These are phyloP conservation scores for Sebastes taczanowskii DNA, from an alignment of 2,797 vertebrate species.

Conservation along the genomic window DNA sequence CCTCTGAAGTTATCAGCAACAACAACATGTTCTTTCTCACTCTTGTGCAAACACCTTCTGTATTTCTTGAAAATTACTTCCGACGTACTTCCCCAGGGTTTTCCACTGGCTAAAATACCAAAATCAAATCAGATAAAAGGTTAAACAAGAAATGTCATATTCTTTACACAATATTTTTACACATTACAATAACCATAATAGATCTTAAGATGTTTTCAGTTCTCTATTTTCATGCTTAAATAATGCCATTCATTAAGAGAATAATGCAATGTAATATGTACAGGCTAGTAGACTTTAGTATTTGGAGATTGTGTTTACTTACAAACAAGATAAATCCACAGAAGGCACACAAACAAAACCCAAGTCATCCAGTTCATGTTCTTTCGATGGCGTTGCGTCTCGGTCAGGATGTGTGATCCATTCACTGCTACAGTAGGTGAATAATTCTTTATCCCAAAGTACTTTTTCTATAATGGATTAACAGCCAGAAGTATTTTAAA, in stretches of 20 bases:
- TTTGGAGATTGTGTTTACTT: slow-evolving; percentile 22
- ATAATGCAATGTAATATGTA: background rate
- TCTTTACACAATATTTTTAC: background rate
- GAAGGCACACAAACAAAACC: slow-evolving; percentile 14
- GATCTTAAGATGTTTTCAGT: background rate
- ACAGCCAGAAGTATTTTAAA: background rate
- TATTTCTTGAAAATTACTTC: accelerated
- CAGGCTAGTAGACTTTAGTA: background rate
- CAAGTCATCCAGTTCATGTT: slow-evolving; percentile 52
- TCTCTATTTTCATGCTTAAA: background rate
- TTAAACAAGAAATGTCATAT: background rate
- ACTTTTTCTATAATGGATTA: background rate
- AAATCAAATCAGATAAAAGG: background rate
- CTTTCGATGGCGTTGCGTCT: background rate
- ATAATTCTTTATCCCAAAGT: background rate
- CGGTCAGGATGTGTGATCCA: background rate
- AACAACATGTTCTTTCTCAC: accelerated
- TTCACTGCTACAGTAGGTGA: background rate
- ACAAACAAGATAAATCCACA: slow-evolving; percentile 27
- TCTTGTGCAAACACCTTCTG: accelerated
- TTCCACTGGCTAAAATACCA: background rate
- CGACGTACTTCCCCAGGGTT: accelerated
- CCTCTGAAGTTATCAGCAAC: slow-evolving; percentile 32
- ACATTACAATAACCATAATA: background rate
- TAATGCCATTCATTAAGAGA: background rate